Percentiles rank a stretch among this genome's conserved stretches.
Conservation (phyloP, 2,888 invertebrate genomes). For the Esperia sulphurella region DNA sequence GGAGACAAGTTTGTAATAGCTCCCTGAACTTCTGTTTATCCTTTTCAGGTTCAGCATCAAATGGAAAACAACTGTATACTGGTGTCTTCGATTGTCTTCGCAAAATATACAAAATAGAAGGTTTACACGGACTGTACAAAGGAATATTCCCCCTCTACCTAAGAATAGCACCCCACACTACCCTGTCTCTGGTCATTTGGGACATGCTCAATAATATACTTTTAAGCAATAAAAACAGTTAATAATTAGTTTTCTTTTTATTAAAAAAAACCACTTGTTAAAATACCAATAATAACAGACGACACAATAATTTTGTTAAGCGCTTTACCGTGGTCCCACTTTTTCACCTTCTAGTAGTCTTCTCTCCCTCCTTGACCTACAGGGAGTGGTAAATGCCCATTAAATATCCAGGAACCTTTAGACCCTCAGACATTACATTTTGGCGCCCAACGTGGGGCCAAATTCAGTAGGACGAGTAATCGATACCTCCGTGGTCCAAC, state of each 20-base stretch:
- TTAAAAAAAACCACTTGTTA: not conserved
- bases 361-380: too few species aligned
- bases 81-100: conserved; percentile 86
- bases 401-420: too few species aligned
- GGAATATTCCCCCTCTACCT: conserved; percentile 87
- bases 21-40: too few species aligned
- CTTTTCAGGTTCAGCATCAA: conserved; percentile 78
- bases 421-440: too few species aligned
- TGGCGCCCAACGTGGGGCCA: too few species aligned
- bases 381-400: too few species aligned
- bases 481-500: too few species aligned
- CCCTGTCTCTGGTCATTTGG: conserved; percentile 88
- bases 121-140: conserved; percentile 88
- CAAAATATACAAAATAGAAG: conserved; percentile 88
- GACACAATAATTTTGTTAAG: too few species aligned
- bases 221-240: conserved; percentile 36
- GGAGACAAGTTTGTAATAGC: too few species aligned
- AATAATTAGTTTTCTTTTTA: conserved; percentile 11
- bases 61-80: conserved; percentile 83
- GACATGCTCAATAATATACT: conserved; percentile 72
- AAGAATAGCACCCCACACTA: conserved; percentile 88
- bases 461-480: too few species aligned
- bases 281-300: not conserved
- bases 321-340: too few species aligned
- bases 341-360: too few species aligned